Evolutionary conservation across 1,140 invertebrate genomes (phyloP).

Genomic region (Drosophila miranda): DNA sequence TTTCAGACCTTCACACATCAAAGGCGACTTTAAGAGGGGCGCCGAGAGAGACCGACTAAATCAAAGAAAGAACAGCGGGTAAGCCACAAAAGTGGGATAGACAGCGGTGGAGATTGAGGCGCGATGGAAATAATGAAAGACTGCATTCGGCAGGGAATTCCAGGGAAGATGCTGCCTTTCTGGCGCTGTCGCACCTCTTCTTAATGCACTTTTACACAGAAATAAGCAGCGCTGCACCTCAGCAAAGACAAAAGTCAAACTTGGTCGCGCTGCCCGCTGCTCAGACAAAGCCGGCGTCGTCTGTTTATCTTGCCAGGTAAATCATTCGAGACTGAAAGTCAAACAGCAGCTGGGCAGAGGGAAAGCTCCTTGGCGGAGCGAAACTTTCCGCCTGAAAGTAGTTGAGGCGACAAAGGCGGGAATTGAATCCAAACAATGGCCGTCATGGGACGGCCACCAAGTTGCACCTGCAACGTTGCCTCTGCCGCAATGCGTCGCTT

Average conservation of each 20-base stretch:
- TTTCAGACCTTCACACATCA: too few relatives aligned
- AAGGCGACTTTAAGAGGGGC: too few relatives aligned
- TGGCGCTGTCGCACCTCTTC: too few relatives aligned
- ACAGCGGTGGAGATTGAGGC: too few relatives aligned
- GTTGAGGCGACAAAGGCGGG: conserved; percentile 78
- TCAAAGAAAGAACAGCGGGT: too few relatives aligned
- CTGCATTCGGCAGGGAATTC: too few relatives aligned
- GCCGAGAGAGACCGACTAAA: too few relatives aligned
- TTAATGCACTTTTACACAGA: conserved; percentile 3
- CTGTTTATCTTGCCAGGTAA: conserved; percentile 81
- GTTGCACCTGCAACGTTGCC: conserved; percentile 24
- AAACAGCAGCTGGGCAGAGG: conserved; percentile 53
- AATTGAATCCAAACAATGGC: conserved; percentile 79
- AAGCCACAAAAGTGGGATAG: too few relatives aligned
- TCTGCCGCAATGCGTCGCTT: conserved; percentile 64
- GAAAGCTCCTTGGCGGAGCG: conserved; percentile 12
- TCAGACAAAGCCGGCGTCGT: conserved; percentile 61
- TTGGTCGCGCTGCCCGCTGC: conserved; percentile 33
- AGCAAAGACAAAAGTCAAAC: conserved; percentile 75
- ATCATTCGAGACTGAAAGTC: conserved; percentile 80
- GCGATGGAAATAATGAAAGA: too few relatives aligned
- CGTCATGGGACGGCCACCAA: conserved; percentile 55
- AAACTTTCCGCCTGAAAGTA: conserved; percentile 69
- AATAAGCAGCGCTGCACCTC: not conserved
- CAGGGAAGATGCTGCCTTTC: too few relatives aligned